These are phyloP conservation scores for Nasonia giraulti DNA, from an alignment of 1,140 invertebrate genomes.

Conservation along the genomic window DNA sequence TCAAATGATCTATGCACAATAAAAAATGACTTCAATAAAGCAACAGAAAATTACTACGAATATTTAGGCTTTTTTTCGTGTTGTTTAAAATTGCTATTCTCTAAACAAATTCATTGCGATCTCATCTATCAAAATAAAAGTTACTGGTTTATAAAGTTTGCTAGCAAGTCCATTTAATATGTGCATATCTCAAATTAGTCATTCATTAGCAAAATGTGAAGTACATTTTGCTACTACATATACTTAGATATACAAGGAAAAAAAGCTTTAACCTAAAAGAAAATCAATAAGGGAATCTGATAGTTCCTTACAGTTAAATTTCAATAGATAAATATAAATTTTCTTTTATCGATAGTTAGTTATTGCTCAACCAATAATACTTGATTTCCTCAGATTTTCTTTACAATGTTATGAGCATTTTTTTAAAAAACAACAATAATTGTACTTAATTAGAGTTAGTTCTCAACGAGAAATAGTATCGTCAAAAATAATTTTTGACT, in stretches of 20 bases:
- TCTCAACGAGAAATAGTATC: background rate
- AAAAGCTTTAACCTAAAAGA: background rate
- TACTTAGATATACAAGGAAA: background rate
- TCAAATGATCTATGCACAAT: background rate
- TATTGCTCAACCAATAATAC: background rate
- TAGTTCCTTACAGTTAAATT: background rate
- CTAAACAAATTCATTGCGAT: background rate
- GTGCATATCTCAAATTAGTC: background rate
- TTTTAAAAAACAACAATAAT: background rate
- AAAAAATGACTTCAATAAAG: background rate
- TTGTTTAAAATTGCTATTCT: background rate
- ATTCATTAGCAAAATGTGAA: background rate
- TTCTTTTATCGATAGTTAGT: background rate
- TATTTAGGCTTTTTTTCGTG: background rate
- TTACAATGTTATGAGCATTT: conserved; percentile 4
- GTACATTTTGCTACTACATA: conserved; percentile 26
- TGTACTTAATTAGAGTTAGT: background rate
- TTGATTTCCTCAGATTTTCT: background rate
- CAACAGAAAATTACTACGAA: background rate
- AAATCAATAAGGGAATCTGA: background rate
- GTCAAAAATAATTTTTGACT: background rate
- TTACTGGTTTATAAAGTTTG: background rate
- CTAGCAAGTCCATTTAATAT: background rate
- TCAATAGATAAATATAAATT: background rate
- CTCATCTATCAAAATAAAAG: background rate